A percentile compares a stretch with the other conserved stretches of the same genome.
Conservation (phyloP, 1,140 invertebrate genomes). For the Ostrea denselamellosa region DNA sequence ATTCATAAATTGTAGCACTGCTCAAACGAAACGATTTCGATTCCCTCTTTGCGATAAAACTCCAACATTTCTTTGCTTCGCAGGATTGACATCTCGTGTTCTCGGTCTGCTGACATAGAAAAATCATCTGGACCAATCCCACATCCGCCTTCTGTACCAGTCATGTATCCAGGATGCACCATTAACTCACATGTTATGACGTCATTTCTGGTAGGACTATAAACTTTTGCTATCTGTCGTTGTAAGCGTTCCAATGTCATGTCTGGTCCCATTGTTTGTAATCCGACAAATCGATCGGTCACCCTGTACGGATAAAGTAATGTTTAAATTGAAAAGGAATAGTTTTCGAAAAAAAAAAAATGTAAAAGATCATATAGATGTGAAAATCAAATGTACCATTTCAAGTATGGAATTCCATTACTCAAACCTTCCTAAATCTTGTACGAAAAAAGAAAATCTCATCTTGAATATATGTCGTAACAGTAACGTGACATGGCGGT, state of each 20-base stretch:
- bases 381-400: no score
- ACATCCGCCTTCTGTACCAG: conserved; percentile 65
- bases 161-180: conserved; percentile 69
- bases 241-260: conserved; percentile 61
- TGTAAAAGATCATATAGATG: no score
- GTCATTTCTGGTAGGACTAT: neutral
- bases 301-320: conserved; percentile 32
- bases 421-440: no score
- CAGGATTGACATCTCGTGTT: conserved; percentile 66
- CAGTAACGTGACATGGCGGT: no score
- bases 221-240: conserved; percentile 40
- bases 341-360: no score
- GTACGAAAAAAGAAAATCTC: no score
- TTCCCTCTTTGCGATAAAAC: conserved; percentile 50
- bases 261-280: conserved; percentile 62
- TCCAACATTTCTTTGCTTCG: conserved; percentile 42
- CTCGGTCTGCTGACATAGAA: conserved; percentile 62
- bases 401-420: no score
- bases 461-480: no score
- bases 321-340: no score
- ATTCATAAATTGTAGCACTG: neutral
- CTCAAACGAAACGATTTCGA: conserved; percentile 53
- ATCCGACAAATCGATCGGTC: conserved; percentile 59
- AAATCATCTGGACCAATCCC: conserved; percentile 70
- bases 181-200: conserved; percentile 67